phyloP scores from a whole-genome alignment of 2,888 invertebrate species.

The Antheraea yamamai region DNA sequence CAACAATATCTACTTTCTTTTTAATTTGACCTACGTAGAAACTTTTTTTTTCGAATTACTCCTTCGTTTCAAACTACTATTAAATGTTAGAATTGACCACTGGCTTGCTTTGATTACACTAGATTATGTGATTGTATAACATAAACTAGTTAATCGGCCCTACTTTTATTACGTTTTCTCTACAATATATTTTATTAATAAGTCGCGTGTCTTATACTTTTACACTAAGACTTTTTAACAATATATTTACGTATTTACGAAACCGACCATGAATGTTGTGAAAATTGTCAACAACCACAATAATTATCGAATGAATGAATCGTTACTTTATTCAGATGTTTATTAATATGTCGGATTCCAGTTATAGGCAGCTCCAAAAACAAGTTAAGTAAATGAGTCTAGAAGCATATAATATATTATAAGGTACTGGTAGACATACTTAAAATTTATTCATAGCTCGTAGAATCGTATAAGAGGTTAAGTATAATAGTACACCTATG shows the following conservation, averaged over 20 bases:
- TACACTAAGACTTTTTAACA: background rate
- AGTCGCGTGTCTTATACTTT: background rate
- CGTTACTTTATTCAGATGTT: too few relatives aligned
- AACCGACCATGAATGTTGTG: background rate
- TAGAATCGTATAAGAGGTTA: background rate
- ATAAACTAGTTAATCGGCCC: too few relatives aligned
- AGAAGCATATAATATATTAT: background rate
- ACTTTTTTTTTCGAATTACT: background rate
- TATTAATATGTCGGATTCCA: background rate
- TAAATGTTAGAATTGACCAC: background rate
- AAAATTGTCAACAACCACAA: background rate
- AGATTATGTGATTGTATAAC: background rate
- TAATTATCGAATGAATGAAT: background rate
- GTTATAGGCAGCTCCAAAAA: background rate
- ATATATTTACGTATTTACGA: background rate
- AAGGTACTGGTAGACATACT: background rate
- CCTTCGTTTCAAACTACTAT: background rate
- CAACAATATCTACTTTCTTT: background rate
- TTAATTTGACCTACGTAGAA: background rate
- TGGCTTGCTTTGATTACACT: background rate
- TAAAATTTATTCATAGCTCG: background rate
- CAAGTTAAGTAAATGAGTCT: background rate
- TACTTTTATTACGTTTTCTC: too few relatives aligned
- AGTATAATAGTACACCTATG: background rate
- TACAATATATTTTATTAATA: background rate